Evolutionary conservation across 2,113 vertebrate species (phyloP).

Genomic region (Nothocercus julius): DNA sequence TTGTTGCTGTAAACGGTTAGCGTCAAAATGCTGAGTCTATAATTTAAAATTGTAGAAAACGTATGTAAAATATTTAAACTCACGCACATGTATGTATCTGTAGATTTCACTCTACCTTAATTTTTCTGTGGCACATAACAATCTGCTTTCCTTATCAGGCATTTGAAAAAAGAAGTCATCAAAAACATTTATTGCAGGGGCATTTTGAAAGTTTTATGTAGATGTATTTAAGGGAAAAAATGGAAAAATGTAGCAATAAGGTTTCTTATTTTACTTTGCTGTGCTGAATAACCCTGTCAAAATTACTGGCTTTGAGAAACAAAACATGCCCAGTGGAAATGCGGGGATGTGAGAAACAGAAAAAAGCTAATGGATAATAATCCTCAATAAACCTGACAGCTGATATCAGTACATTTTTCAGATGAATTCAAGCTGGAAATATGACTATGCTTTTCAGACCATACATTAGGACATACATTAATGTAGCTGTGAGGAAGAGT

Average conservation of each 20-base stretch:
- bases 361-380: not conserved
- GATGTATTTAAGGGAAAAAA: not conserved
- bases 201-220: not conserved
- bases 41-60: not conserved
- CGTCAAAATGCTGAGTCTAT: not conserved
- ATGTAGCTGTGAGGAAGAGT: not conserved
- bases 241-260: not conserved
- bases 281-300: not conserved
- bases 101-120: not conserved
- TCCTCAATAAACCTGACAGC: not conserved
- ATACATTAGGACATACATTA: not conserved
- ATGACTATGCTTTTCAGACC: not conserved
- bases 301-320: not conserved
- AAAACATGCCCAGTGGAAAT: not conserved
- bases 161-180: not conserved
- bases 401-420: not conserved
- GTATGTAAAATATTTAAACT: not conserved
- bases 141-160: not conserved
- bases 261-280: not conserved
- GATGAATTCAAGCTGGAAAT: not conserved
- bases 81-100: not conserved
- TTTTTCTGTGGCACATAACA: constrained; percentile 10
- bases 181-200: not conserved
- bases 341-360: not conserved
- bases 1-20: not conserved